Evolutionary conservation across 1,140 invertebrate genomes (phyloP).

Genomic region (Sycophila sp.): DNA sequence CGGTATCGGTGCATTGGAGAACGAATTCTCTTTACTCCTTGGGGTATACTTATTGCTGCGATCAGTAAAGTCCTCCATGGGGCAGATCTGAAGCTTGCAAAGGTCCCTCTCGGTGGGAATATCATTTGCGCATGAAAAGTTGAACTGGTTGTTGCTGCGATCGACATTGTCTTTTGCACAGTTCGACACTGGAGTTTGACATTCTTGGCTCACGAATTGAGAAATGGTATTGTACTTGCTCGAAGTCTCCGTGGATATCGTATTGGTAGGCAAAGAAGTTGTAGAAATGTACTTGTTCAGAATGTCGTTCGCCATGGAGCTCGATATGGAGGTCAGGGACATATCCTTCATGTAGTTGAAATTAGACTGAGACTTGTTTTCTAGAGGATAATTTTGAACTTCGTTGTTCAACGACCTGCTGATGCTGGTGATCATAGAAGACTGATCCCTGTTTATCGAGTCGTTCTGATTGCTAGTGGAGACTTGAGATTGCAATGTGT

Average conservation of each 20-base stretch:
- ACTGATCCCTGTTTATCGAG: conserved; percentile 1
- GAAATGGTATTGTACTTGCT: conserved; percentile 25
- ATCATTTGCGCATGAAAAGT: conserved; percentile 17
- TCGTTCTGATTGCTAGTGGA: not conserved
- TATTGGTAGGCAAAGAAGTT: conserved; percentile 24
- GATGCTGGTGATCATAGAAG: not conserved
- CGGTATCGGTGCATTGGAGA: not conserved
- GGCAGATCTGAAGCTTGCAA: conserved; percentile 35
- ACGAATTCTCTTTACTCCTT: conserved; percentile 24
- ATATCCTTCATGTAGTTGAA: conserved; percentile 31
- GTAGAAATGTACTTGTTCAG: conserved; percentile 37
- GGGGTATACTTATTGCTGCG: conserved; percentile 17
- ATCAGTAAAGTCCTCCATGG: conserved; percentile 33
- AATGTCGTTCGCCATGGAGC: conserved; percentile 32
- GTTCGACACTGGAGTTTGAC: conserved; percentile 21
- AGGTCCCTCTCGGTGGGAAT: conserved; percentile 33
- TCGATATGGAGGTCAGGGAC: conserved; percentile 24
- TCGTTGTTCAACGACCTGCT: not conserved
- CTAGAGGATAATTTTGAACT: conserved; percentile 19
- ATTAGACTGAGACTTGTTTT: conserved; percentile 24
- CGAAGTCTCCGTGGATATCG: conserved; percentile 14
- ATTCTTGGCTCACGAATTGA: conserved; percentile 11
- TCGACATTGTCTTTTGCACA: conserved; percentile 30
- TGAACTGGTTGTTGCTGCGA: conserved; percentile 16
- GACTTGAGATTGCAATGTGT: not conserved